Evolutionary conservation across 2,797 vertebrate species (phyloP), one percentile per base, ranked within the genome.

Genomic region (Alauda arvensis): DNA sequence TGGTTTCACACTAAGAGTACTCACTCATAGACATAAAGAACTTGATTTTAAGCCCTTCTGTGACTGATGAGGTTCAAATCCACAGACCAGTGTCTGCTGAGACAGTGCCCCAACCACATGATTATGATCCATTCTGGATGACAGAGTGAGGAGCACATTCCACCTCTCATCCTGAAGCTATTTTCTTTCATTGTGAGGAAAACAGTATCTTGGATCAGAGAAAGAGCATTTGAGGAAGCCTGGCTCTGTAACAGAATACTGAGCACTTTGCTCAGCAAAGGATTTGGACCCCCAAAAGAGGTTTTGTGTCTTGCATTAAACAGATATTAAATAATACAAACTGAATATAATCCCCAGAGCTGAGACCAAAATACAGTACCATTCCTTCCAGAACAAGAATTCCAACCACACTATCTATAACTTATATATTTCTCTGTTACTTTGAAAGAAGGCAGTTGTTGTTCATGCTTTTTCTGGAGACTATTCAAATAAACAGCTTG

Each of bases 21-120:
- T 60, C 52, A 34, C 37, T 80, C 21, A 29, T 2, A 52, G 28
- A 78, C 12, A 2, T 53, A 46, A 87, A 61, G 25, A 68, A 60
- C 1, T 52, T 21, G 13, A 77, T 90, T 85, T 93, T 70, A 85
- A 88, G 18, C 8, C 14, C 26, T 74, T 43, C 37, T 91, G 26
- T 90, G 79, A 84, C 15, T 77, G 62, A 88, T 86, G 71, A 86
- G 20, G 51, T 80, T 68, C 66, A 92, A 93, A 91, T 63, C 24
- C 68, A 72, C 23, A 89, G 34, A 63, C 18, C 14, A 56, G 8
- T 1, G 1, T 68, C 79, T 80, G 33, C 55, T 85, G 79, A 93
- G 45, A 85, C 33, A 67, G 31, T 49, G 34, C 7, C n/a, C 19
- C 8, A 20, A 62, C 5, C 56, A 69, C 48, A 33, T 77, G 62